Evolutionary conservation across 2,797 vertebrate genomes (phyloP).

Genomic region (Acanthopagrus latus): DNA sequence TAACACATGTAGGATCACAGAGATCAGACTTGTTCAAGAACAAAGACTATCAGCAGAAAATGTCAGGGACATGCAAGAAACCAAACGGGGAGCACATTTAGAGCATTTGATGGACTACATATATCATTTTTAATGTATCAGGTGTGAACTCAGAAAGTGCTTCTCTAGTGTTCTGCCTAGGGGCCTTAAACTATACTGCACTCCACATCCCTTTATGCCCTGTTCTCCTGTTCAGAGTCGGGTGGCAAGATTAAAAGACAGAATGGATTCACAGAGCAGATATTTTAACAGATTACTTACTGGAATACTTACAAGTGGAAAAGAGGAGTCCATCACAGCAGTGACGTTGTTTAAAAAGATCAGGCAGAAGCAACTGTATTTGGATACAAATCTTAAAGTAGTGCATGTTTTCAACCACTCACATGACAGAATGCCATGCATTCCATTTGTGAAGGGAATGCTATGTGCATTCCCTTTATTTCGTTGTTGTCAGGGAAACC

Average conservation of each 20-base stretch:
- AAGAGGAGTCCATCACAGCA: neutral
- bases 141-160: slow-evolving; percentile 59
- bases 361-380: neutral
- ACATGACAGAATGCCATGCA: slow-evolving; percentile 6
- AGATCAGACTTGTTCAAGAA: slow-evolving; percentile 19
- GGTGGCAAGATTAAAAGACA: slow-evolving; percentile 23
- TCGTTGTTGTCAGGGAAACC: neutral
- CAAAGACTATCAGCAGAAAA: slow-evolving; percentile 24
- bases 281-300: slow-evolving; percentile 17
- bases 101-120: slow-evolving; percentile 31
- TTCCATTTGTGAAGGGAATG: slow-evolving; percentile 1
- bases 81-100: slow-evolving; percentile 37
- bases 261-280: slow-evolving; percentile 26
- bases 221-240: slow-evolving; percentile 40
- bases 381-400: slow-evolving; percentile 9
- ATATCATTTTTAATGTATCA: slow-evolving; percentile 49
- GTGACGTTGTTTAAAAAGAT: neutral
- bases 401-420: slow-evolving; percentile 10
- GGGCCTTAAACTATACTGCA: slow-evolving; percentile 69
- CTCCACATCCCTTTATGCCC: slow-evolving; percentile 40
- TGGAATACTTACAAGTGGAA: slow-evolving; percentile 11
- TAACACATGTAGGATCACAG: slow-evolving; percentile 11
- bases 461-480: neutral
- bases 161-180: slow-evolving; percentile 67
- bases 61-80: slow-evolving; percentile 37